Evolutionary conservation across 1,140 invertebrate genomes (phyloP).

Genomic region (Myzus persicae): DNA sequence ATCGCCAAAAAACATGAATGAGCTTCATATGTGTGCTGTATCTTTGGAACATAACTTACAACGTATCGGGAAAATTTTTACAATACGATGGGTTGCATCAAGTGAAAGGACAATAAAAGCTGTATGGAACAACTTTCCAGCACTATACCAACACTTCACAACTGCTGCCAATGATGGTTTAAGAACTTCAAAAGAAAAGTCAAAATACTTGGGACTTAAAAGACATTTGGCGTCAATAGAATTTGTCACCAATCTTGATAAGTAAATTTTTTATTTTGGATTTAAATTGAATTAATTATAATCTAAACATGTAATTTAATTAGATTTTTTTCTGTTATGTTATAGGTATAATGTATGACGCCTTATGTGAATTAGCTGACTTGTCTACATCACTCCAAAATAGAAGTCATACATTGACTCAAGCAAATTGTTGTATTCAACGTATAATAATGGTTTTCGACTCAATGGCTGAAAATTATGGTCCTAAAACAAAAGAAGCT

Average conservation of each 20-base stretch:
- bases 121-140: conserved; percentile 1
- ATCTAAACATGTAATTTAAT: background rate
- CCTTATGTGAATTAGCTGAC: background rate
- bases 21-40: background rate
- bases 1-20: background rate
- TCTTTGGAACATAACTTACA: background rate
- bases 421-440: background rate
- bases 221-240: background rate
- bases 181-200: background rate
- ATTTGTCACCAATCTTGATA: background rate
- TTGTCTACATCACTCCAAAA: background rate
- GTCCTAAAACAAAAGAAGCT: background rate
- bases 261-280: background rate
- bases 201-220: background rate
- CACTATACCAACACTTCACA: background rate
- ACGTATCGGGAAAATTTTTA: background rate
- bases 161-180: background rate
- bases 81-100: conserved; percentile 6
- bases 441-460: background rate
- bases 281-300: conserved; percentile 26
- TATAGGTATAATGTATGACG: conserved; percentile 11
- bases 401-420: background rate
- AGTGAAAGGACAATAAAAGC: background rate
- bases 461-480: background rate
- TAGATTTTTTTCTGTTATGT: background rate